Base-by-base conservation (phyloP, 2,888 invertebrate genomes). In the Aporophyla lueneburgensis region DNA sequence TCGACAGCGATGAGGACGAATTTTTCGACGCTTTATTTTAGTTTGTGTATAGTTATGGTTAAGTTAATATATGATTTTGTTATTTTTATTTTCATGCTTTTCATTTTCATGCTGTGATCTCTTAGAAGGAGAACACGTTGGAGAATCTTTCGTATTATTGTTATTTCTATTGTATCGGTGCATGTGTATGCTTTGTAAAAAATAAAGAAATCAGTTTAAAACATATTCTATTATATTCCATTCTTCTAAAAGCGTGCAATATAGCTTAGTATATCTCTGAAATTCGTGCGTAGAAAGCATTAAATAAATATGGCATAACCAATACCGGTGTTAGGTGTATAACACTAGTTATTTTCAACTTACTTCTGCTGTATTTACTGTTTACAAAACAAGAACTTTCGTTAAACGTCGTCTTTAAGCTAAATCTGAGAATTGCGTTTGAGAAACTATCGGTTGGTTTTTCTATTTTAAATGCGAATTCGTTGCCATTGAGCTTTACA, bases 261-360 rank as follows among this genome's bases (percentile, higher is more conserved):
- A 33, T 16, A 71, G 10, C 40, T 49, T 49, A 7, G 7, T 6
- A 54, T 51, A 72, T 62, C 19, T 56, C 27, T 33, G 19, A n/a
- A 4, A 33, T 19, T 5, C 0, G 63, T 83, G 62, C 63, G 63
- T 7, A 2, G 0, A 5, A 51, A 49, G 0, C 56, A 12, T 76
- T 86, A 89, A 88, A 90, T 89, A 90, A 90, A 91, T 90, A 90
- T 87, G 74, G 83, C 85, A 87, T 88, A 89, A 83, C 85, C 87
- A 84, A 90, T 91, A 91, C 87, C 86, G 83, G 21, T 61, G 24
- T 67, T 69, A 74, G 12, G 43, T 33, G 33, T 66, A 59, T 59
- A 54, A 71, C 61, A 65, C 75, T 74, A 73, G 78, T 79, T 74
- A 77, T 81, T 81, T 73, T 24, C 67, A 40, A 65, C 53, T 54